These are phyloP conservation scores for Elysia crispata DNA, from an alignment of 2,888 invertebrate genomes.

Conservation along the genomic window DNA sequence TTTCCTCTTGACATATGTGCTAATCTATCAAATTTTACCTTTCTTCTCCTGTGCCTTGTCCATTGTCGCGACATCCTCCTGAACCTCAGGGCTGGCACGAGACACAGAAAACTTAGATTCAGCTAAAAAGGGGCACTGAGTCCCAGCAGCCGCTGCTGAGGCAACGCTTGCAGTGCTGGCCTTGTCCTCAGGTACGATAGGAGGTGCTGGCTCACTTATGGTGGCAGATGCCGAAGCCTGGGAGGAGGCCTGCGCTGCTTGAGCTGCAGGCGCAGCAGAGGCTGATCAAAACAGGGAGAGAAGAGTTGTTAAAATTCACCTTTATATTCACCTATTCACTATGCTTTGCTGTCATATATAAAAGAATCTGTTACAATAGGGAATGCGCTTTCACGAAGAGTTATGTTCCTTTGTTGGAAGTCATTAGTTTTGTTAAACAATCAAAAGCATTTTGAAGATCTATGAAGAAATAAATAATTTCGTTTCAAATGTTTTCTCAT, in stretches of 20 bases:
- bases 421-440: too few species aligned
- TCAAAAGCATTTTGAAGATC: too few species aligned
- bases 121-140: constrained; percentile 66
- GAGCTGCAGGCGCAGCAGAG: background rate
- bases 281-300: background rate
- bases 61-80: constrained; percentile 50
- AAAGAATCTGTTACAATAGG: background rate
- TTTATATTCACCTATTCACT: too few species aligned
- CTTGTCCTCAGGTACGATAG: background rate
- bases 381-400: too few species aligned
- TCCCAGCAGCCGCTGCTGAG: background rate
- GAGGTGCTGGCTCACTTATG: too few species aligned
- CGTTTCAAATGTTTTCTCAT: too few species aligned
- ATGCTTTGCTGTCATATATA: too few species aligned
- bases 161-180: background rate
- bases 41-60: constrained; percentile 34
- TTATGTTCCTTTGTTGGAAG: too few species aligned
- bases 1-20: too few species aligned
- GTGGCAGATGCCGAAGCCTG: too few species aligned
- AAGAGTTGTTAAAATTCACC: constrained; percentile 6
- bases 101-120: constrained; percentile 52
- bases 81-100: constrained; percentile 51
- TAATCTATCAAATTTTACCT: too few species aligned
- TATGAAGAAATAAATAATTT: background rate
- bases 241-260: background rate